phyloP scores from a whole-genome alignment of 2,888 invertebrate genomes.

The Minunthozetes semirufus region DNA sequence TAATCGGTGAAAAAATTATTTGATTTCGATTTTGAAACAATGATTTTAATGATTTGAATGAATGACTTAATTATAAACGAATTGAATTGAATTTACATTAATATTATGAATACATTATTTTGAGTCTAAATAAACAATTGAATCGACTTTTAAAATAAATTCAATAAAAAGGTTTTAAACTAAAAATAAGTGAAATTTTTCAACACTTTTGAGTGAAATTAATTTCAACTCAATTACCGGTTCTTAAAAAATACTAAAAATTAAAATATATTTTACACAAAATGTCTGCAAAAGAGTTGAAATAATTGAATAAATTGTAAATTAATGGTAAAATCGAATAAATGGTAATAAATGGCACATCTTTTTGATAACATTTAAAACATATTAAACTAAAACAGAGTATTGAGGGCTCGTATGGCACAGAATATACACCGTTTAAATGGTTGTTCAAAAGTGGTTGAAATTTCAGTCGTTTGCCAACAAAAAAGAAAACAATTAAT shows the following conservation, averaged over 20 bases:
- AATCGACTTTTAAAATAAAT: not conserved
- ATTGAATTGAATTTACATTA: not conserved
- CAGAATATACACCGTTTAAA: conserved; percentile 22
- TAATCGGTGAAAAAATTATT: no score
- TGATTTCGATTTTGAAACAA: no score
- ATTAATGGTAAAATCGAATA: not conserved
- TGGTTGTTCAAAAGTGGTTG: not conserved
- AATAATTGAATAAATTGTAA: not conserved
- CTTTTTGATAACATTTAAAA: not conserved
- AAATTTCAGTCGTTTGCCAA: not conserved
- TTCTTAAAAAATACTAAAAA: not conserved
- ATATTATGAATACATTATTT: conserved; percentile 12
- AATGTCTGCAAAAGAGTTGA: not conserved
- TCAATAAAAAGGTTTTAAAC: not conserved
- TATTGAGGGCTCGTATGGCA: conserved; percentile 15
- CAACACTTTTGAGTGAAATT: not conserved
- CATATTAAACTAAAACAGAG: conserved; percentile 8
- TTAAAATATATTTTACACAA: conserved; percentile 9
- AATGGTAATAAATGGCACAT: conserved; percentile 7
- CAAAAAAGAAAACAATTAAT: not conserved
- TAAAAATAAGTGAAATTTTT: not conserved
- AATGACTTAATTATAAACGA: not conserved
- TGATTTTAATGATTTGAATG: no score
- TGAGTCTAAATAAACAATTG: not conserved
- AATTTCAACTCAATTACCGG: conserved; percentile 6